Base-by-base conservation (phyloP, 2,113 vertebrate genomes). In the Cromileptes altivelis region DNA sequence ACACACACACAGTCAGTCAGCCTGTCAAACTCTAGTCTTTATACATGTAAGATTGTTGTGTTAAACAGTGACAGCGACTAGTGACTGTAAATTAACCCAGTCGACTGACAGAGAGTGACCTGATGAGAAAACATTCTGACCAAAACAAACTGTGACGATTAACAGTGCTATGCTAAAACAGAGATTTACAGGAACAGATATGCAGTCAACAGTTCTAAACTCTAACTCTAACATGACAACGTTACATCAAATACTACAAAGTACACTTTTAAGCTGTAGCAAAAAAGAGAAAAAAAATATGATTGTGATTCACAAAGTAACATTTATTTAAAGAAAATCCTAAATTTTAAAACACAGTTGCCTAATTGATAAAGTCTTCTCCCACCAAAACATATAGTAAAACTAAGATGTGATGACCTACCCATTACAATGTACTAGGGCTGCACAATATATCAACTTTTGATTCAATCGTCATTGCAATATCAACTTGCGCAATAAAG, bases 101-200 rank as follows among this genome's bases (percentile, higher is more conserved):
- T 60, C 9, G 42, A 33, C 25, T 42, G 30, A 77, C 30, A 68
- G 17, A 25, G 19, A 30, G 42, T 53, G 23, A 77, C n/a, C 21
- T 18, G 18, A 52, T 33, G 67, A 50, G 27, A 76, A 15, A 50
- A 50, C 4, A 49, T 17, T 9, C 47, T 30, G 56, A 67, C 52
- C 8, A 30, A 58, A 67, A 50, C 64, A 53, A 52, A 47, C 53
- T 25, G 30, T 19, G 12, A n/a, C 3, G 18, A 7, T 40, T 21
- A 40, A 63, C 19, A 9, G 19, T 61, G 42, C 4, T 9, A 25
- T 60, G 21, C 9, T 37, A 49, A 27, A 14, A 67, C 69, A 82
- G 76, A 70, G 56, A 65, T 78, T 63, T 61, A 37, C 17, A 33
- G 58, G 42, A 45, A 37, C 33, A 8, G 78, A 52, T 83, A 58